Conservation (phyloP, 2,888 invertebrate genomes). For the Brachypalpus laphriformis region DNA sequence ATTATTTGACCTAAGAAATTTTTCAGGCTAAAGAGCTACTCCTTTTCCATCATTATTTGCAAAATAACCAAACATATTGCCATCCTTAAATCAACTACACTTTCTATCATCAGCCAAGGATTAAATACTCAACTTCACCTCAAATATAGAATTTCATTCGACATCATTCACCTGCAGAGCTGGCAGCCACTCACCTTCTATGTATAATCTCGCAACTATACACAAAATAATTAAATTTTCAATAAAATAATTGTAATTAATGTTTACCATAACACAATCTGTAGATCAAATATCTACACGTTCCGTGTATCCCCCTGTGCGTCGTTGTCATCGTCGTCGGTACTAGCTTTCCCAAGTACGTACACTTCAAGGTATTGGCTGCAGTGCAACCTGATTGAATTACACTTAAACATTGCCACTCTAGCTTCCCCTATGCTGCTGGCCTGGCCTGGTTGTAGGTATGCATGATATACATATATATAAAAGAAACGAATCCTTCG, state of each 20-base stretch:
- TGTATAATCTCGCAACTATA: background rate
- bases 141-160: constrained; percentile 44
- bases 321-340: background rate
- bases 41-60: background rate
- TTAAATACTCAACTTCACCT: constrained; percentile 25
- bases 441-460: background rate
- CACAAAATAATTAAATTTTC: constrained; percentile 60
- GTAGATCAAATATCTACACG: constrained; percentile 52
- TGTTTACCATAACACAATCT: constrained; percentile 58
- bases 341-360: background rate
- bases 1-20: too few species aligned
- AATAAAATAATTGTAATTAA: constrained; percentile 68
- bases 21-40: background rate
- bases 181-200: background rate
- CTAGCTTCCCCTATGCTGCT: background rate
- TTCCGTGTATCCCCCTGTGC: background rate
- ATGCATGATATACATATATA: background rate
- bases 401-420: constrained; percentile 55
- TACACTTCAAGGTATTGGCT: constrained; percentile 53
- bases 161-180: background rate
- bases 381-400: constrained; percentile 61
- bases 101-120: constrained; percentile 13
- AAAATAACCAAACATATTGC: background rate
- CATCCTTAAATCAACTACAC: constrained; percentile 10
- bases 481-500: constrained; percentile 34